Evolutionary conservation across 2,113 vertebrate species (phyloP), one percentile per base, ranked within the genome.

Genomic region (Nycticebus coucang): DNA sequence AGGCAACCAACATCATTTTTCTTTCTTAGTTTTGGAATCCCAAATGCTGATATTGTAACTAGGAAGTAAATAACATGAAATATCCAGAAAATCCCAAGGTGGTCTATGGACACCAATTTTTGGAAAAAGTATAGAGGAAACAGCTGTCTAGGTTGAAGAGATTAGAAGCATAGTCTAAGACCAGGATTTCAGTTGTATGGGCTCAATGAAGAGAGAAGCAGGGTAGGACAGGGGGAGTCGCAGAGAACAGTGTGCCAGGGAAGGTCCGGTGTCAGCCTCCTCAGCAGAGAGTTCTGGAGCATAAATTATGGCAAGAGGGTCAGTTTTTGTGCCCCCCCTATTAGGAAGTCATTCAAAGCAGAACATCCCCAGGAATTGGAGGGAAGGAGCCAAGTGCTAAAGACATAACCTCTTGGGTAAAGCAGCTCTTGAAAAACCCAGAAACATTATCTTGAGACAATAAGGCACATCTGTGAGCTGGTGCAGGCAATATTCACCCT

Each of bases 31-130:
- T 93, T 26, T 85, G 22, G 15, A 69, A 37, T 50, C n/a, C 21
- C 18, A 82, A 97, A 78, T 14, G 72, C 62, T 62, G 28, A 68
- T 55, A 37, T 18, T 87, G 24, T 50, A 18, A 18, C 72, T 78
- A 78, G 77, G 75, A 30, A 82, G 71, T 37, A 64, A 84, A 74
- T 8, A 74, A 50, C 41, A 33, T n/a, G 37, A 75, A 66, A 26
- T 22, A 60, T 7, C 18, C 50, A 21, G 50, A 87, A 88, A 66
- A 22, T 72, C 15, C n/a, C 53, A 41, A 53, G 89, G 21, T 55
- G 10, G n/a, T 59, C 26, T 59, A 19, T 60, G 50, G 26, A 66
- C 4, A 37, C 18, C 28, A 41, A 41, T 50, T 88, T 85, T 69
- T 72, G 75, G 33, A 45, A 81, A 60, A 7, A 13, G 3, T 21